Percentiles rank a stretch among this genome's conserved stretches.
phyloP scores from a whole-genome alignment of 2,797 vertebrate genomes.

The Enteromius thamalakanensis region DNA sequence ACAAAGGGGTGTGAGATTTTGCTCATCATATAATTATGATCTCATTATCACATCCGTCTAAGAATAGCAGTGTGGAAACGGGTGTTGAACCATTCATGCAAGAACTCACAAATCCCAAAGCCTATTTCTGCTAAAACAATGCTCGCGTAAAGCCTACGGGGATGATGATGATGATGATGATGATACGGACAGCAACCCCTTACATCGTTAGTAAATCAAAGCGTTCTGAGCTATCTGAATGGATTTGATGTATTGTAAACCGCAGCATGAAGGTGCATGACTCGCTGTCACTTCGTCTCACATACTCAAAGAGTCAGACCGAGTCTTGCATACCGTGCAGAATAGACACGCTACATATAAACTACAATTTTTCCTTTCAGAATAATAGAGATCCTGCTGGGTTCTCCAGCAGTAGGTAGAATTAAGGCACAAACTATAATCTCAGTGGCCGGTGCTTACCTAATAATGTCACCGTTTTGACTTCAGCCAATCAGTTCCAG shows the following conservation, averaged over 20 bases:
- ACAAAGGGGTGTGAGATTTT: neutral
- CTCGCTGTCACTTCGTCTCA: no score
- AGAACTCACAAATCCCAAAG: neutral
- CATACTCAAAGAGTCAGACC: no score
- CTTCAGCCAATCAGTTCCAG: no score
- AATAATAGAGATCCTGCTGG: no score
- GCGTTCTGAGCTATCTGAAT: neutral
- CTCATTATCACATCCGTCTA: slow-evolving; percentile 6
- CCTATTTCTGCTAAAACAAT: neutral
- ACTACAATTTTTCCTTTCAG: no score
- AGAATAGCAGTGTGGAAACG: neutral
- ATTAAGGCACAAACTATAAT: no score
- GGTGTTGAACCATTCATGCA: neutral
- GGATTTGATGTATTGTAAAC: neutral
- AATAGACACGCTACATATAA: no score
- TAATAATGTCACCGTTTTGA: no score
- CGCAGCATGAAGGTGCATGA: no score
- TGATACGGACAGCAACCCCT: neutral
- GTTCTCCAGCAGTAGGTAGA: no score
- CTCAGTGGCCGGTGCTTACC: no score
- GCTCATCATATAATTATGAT: neutral
- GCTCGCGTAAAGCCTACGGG: neutral
- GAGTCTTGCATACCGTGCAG: no score
- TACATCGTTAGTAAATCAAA: neutral
- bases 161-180: neutral